These are phyloP conservation scores for Dolichomitus sp. DNA, from an alignment of 2,888 invertebrate species.

Conservation along the genomic window DNA sequence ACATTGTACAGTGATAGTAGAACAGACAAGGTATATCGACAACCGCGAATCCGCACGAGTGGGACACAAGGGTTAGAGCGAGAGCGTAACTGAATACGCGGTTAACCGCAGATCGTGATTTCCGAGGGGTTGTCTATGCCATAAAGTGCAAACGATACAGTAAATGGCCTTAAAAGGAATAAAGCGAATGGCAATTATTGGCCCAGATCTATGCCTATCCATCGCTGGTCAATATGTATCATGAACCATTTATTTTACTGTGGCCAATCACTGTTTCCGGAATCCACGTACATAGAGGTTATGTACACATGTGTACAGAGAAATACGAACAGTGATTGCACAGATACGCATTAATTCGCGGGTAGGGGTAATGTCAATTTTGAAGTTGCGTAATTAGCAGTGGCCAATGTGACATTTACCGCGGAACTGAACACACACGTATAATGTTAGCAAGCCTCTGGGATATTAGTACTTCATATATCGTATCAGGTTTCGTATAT, in stretches of 20 bases:
- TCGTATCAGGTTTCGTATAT: not conserved
- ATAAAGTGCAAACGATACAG: slow-evolving; percentile 10
- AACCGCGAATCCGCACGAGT: slow-evolving; percentile 5
- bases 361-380: slow-evolving; percentile 26
- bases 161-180: slow-evolving; percentile 6
- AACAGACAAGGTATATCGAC: slow-evolving; percentile 26
- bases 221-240: not conserved
- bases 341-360: slow-evolving; percentile 14
- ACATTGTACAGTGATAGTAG: slow-evolving; percentile 18
- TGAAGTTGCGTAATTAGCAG: slow-evolving; percentile 19
- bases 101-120: slow-evolving; percentile 31
- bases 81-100: slow-evolving; percentile 31
- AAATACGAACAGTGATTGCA: slow-evolving; percentile 21
- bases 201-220: not conserved
- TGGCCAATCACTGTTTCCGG: not conserved
- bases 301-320: not conserved
- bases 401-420: slow-evolving; percentile 8
- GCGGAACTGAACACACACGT: not conserved
- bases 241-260: not conserved
- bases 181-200: not conserved
- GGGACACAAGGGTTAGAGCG: not conserved
- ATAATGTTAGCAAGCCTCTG: not conserved
- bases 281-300: not conserved
- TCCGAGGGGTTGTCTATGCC: slow-evolving; percentile 2
- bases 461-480: not conserved